A percentile compares a stretch with the other conserved stretches of the same genome.
Evolutionary conservation across 1,140 invertebrate species (phyloP).

Genomic region (Heterodera carotae): DNA sequence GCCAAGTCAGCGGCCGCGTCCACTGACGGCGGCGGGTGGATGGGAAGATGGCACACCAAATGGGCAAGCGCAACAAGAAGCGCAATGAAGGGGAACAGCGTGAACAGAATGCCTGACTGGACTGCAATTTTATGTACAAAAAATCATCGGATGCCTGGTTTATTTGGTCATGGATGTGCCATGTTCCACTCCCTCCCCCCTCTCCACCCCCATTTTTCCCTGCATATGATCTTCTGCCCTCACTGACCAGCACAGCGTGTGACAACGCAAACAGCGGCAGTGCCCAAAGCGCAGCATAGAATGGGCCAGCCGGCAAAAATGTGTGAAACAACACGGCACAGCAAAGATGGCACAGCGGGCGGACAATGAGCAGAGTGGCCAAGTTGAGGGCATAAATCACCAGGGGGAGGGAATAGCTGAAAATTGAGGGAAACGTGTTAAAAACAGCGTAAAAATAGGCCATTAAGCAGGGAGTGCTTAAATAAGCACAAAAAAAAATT

Average conservation of each 20-base stretch:
- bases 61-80: background rate
- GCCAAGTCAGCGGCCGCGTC: background rate
- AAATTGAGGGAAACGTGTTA: slow-evolving; percentile 52
- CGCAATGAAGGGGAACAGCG: slow-evolving; percentile 6
- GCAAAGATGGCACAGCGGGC: slow-evolving; percentile 72
- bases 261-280: slow-evolving; percentile 83
- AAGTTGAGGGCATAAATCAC: slow-evolving; percentile 85
- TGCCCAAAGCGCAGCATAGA: slow-evolving; percentile 89
- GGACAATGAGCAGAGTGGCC: slow-evolving; percentile 77
- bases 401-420: slow-evolving; percentile 88
- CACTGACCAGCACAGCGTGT: slow-evolving; percentile 85
- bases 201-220: too few species aligned
- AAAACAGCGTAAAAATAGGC: too few species aligned
- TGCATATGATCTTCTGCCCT: too few species aligned
- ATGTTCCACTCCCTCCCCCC: too few species aligned
- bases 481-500: too few species aligned
- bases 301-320: slow-evolving; percentile 75
- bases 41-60: slow-evolving; percentile 74
- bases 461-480: too few species aligned
- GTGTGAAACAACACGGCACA: too few species aligned
- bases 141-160: background rate
- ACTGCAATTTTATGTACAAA: background rate
- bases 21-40: background rate
- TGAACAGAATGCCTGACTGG: slow-evolving; percentile 1
- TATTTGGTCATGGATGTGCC: too few species aligned